Base-by-base conservation (phyloP, 2,113 vertebrate genomes). In the Erpornis zantholeuca region DNA sequence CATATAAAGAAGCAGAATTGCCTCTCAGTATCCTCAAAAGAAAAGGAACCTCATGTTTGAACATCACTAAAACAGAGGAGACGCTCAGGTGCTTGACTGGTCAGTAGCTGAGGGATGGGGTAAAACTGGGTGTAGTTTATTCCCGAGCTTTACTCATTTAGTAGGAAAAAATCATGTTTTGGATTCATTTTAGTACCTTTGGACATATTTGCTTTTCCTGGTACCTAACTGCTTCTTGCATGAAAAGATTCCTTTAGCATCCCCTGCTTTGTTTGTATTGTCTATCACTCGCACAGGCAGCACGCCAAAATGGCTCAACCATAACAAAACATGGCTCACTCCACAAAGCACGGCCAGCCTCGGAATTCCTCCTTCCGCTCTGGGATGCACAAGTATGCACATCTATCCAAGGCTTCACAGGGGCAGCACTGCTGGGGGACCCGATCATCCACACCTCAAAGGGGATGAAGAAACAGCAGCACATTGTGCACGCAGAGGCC, bases 401-500 rank as follows among this genome's bases (percentile, higher is more conserved):
- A 61, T 24, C 68, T 22, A 29, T 0, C 21, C 35, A 7, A 1
- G 0, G 59, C n/a, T 72, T 4, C 63, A 2, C 47, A 16, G 24
- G 61, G 47, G 6, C n/a, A 71, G 15, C 23, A 0, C 42, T 36
- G 78, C 47, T 4, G 23, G 44, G 24, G 21, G 18, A 33, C 20
- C 0, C 2, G 29, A 49, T 7, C n/a, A 38, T 0, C 12, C 53
- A 2, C 23, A 16, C 15, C 52, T 29, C 76, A 8, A 35, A 49
- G 1, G 13, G 33, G 50, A 15, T 7, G 19, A 29, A 25, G 40
- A 25, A 72, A 6, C 15, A 31, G 29, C 77, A 47, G 11, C n/a
- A 45, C 17, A 7, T 1, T 0, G 1, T 3, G 66, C 66, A 35
- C 1, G 0, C 20, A n/a, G 86, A 14, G 52, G 50, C 27, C 54